These are phyloP conservation scores for Cecropterus lyciades DNA, from an alignment of 1,140 invertebrate genomes.

Conservation along the genomic window DNA sequence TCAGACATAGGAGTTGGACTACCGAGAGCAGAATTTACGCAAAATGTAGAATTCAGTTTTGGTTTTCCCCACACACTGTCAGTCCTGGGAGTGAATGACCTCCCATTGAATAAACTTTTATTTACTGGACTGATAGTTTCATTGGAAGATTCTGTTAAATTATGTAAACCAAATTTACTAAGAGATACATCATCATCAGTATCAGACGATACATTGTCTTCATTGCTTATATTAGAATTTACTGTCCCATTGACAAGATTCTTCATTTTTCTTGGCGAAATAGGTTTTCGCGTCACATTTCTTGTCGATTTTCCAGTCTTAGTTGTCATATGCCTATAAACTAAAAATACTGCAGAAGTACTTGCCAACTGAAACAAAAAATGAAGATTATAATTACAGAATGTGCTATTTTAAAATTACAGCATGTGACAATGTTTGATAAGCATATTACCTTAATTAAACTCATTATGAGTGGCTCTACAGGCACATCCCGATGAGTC, in stretches of 20 bases:
- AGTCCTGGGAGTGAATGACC: slow-evolving; percentile 64
- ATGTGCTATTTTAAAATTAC: too few species aligned
- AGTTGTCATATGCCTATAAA: slow-evolving; percentile 60
- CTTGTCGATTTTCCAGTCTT: slow-evolving; percentile 42
- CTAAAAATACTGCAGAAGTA: slow-evolving; percentile 56
- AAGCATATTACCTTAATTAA: slow-evolving; percentile 65
- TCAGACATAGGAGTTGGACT: slow-evolving; percentile 63
- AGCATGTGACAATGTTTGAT: too few species aligned
- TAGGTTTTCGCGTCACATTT: slow-evolving; percentile 43
- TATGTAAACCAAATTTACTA: slow-evolving; percentile 74
- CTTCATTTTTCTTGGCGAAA: slow-evolving; percentile 61
- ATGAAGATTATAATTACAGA: slow-evolving; percentile 17
- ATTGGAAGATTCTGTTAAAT: slow-evolving; percentile 70
- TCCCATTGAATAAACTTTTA: slow-evolving; percentile 60
- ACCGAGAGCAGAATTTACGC: slow-evolving; percentile 58
- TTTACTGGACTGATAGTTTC: slow-evolving; percentile 61
- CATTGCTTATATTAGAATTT: slow-evolving; percentile 56
- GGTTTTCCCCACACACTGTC: slow-evolving; percentile 70
- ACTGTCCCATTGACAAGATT: slow-evolving; percentile 54
- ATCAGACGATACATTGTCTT: slow-evolving; percentile 59
- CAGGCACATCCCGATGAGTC: slow-evolving; percentile 45
- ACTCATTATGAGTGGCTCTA: slow-evolving; percentile 57
- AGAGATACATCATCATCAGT: slow-evolving; percentile 77
- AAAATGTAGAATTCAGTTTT: slow-evolving; percentile 72
- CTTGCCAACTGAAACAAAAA: slow-evolving; percentile 63